These are phyloP conservation scores for Phengaris alcon DNA, from an alignment of 2,888 invertebrate genomes.

Conservation along the genomic window DNA sequence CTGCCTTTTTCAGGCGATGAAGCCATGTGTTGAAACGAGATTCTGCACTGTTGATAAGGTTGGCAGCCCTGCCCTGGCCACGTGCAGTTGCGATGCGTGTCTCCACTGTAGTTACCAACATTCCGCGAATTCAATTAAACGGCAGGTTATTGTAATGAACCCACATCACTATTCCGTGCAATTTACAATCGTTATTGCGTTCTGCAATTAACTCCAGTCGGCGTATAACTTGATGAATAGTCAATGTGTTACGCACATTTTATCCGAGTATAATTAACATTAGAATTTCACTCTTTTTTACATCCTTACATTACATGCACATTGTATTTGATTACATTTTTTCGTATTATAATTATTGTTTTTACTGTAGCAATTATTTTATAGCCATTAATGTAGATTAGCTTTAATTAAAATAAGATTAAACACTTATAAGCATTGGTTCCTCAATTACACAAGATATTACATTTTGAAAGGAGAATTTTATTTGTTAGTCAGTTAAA, in stretches of 20 bases:
- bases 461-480: not conserved
- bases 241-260: constrained; percentile 38
- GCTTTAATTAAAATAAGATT: constrained; percentile 3
- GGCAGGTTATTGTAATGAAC: constrained; percentile 70
- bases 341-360: not conserved
- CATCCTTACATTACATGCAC: not conserved
- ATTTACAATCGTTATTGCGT: constrained; percentile 68
- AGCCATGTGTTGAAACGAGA: no score
- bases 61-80: constrained; percentile 6
- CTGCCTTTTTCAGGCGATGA: no score
- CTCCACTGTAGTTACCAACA: constrained; percentile 47
- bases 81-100: constrained; percentile 43
- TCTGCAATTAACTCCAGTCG: constrained; percentile 65
- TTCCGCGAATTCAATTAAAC: constrained; percentile 67
- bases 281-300: constrained; percentile 33
- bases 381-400: not conserved
- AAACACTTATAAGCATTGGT: not conserved
- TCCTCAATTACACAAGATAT: not conserved
- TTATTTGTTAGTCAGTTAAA: not conserved
- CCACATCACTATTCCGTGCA: constrained; percentile 66
- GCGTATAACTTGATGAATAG: constrained; percentile 41
- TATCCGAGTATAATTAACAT: constrained; percentile 45
- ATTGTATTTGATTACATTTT: not conserved
- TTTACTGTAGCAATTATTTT: not conserved
- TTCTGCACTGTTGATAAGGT: not conserved